Base-by-base conservation (phyloP, 2,113 vertebrate genomes). In the Haliaeetus leucogaster region DNA sequence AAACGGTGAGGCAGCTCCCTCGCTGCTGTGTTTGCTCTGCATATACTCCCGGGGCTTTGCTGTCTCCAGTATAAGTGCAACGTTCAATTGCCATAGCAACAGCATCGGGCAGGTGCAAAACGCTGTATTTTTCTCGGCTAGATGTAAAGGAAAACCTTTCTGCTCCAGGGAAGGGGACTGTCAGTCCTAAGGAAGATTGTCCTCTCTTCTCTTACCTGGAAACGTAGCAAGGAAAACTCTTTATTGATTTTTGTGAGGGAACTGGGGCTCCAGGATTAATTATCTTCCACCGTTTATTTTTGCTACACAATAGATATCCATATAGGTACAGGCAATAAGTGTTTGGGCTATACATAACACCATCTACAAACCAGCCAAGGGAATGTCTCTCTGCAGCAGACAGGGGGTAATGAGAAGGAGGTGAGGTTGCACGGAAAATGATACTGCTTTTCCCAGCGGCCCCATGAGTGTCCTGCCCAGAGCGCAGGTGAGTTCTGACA, bases 1-100 rank as follows among this genome's bases (percentile, higher is more conserved):
- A 89, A 67, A 47, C 0, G 6, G 42, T 6, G 14, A 89, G 32
- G 21, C 38, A 88, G 62, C 10, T 50, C 5, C 10, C 9, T 62
- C 3, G 1, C 42, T 27, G 36, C 78, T 65, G 30, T 43, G 18
- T 63, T 94, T 87, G 22, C 27, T 94, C 71, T n/a, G 12, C 38
- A 19, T 4, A 0, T 78, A 13, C 27, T 90, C 18, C 38, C 0
- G 1, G 42, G 47, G 67, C 32, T 93, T 86, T 42, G 18, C 62
- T 81, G 52, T 30, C 76, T 88, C 42, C 8, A 0, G 13, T 42
- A 21, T 21, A 66, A 86, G 59, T 74, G 63, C 0, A 4, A 93
- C 43, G 76, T 96, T 93, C 86, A 68, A 71, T 95, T 91, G 81
- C 89, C 91, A 94, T 94, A 83, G 96, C 91, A 97, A 97, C 91